phyloP scores from a whole-genome alignment of 2,797 vertebrate species.

The Botia almorhae region DNA sequence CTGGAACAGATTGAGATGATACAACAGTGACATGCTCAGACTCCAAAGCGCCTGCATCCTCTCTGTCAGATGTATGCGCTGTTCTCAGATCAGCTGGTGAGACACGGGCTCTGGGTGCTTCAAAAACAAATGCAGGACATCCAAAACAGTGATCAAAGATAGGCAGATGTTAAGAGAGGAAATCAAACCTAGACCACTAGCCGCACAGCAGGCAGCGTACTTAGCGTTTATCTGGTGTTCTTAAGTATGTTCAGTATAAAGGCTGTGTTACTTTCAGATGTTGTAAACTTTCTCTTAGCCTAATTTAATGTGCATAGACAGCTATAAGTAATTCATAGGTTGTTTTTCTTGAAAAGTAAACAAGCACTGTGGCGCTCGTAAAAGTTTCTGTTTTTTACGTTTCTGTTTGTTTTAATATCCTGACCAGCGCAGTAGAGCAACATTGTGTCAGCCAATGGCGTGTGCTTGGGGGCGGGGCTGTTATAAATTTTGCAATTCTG shows the following conservation, averaged over 20 bases:
- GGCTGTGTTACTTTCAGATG: not conserved
- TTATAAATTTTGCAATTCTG: too few relatives aligned
- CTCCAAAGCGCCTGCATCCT: not conserved
- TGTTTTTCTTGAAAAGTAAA: not conserved
- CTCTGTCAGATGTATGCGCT: conserved; percentile 32
- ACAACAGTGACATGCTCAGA: not conserved
- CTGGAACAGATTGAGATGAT: too few relatives aligned
- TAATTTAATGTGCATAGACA: not conserved
- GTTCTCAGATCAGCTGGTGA: conserved; percentile 12
- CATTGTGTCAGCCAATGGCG: not conserved
- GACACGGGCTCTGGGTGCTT: conserved; percentile 8
- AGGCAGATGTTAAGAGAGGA: not conserved
- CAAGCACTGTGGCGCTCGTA: not conserved
- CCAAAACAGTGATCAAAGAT: conserved; percentile 27
- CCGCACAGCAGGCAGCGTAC: not conserved
- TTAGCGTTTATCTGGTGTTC: not conserved
- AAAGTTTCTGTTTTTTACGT: too few relatives aligned
- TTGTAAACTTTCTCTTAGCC: not conserved
- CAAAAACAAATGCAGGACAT: conserved; percentile 10
- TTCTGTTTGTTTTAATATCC: not conserved
- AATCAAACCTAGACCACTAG: not conserved
- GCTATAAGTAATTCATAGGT: not conserved
- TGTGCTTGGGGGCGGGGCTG: too few relatives aligned
- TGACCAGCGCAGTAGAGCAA: not conserved
- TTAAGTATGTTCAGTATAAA: not conserved